Evolutionary conservation across 1,140 invertebrate species (phyloP).

Genomic region (Bombus cullumanus): DNA sequence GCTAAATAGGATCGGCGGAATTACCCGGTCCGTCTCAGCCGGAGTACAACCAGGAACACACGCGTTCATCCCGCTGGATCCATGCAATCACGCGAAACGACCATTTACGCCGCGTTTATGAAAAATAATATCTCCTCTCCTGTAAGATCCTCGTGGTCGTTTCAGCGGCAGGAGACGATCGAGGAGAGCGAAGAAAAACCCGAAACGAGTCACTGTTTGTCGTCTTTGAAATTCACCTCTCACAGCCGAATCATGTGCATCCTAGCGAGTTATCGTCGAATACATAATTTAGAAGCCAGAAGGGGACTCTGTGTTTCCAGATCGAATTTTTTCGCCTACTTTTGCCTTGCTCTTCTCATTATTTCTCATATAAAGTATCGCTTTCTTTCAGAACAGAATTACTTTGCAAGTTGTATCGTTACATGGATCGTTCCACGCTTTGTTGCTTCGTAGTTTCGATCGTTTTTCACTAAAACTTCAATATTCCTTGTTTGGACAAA

Average conservation of each 20-base stretch:
- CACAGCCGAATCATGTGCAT: not conserved
- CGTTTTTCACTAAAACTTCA: too few species aligned
- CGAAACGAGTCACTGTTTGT: slow-evolving; percentile 21
- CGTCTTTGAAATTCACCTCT: slow-evolving; percentile 28
- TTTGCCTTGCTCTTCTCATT: too few species aligned
- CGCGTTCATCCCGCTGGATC: slow-evolving; percentile 55
- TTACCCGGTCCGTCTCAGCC: slow-evolving; percentile 32
- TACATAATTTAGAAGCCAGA: slow-evolving; percentile 41
- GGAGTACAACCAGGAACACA: slow-evolving; percentile 34
- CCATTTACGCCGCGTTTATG: slow-evolving; percentile 67
- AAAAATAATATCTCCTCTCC: slow-evolving; percentile 69
- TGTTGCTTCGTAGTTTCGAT: too few species aligned
- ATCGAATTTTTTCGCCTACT: not conserved
- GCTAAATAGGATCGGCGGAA: slow-evolving; percentile 3
- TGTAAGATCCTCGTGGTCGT: slow-evolving; percentile 9
- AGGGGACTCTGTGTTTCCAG: not conserved
- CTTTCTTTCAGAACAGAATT: too few species aligned
- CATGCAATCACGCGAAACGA: slow-evolving; percentile 71
- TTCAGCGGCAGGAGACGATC: slow-evolving; percentile 33
- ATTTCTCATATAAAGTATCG: too few species aligned
- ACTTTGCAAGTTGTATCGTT: too few species aligned
- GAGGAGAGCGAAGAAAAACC: slow-evolving; percentile 20
- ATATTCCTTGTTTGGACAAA: too few species aligned
- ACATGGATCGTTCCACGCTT: too few species aligned
- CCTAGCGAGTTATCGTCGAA: not conserved